These are phyloP conservation scores for Corvus cornix DNA, from an alignment of 2,113 vertebrate species.

Conservation along the genomic window DNA sequence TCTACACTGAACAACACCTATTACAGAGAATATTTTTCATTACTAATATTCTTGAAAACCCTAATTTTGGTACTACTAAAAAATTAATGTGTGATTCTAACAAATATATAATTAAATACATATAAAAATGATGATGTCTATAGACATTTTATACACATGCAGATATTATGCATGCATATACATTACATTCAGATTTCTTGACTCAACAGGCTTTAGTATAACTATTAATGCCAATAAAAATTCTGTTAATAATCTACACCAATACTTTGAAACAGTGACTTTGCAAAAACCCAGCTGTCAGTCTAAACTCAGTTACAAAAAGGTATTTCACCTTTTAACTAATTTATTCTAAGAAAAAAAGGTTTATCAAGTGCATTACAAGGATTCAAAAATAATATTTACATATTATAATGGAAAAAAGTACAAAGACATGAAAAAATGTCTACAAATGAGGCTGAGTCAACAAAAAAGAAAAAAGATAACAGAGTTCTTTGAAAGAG, in stretches of 20 bases:
- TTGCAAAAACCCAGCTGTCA: not conserved
- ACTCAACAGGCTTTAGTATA: not conserved
- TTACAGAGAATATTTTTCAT: not conserved
- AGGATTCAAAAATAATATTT: conserved; percentile 14
- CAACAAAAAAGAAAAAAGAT: not conserved
- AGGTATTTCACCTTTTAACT: not conserved
- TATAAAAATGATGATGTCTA: not conserved
- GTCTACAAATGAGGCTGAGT: not conserved
- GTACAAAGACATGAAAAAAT: not conserved
- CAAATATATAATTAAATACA: not conserved
- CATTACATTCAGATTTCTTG: not conserved
- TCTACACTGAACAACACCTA: not conserved
- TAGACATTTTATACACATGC: not conserved
- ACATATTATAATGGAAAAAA: conserved; percentile 5
- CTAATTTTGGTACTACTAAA: not conserved
- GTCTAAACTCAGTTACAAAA: not conserved
- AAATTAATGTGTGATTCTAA: not conserved
- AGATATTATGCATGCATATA: not conserved
- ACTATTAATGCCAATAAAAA: not conserved
- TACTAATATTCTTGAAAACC: not conserved
- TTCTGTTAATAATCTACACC: not conserved
- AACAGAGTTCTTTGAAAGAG: not conserved
- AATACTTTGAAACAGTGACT: not conserved
- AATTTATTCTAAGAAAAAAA: not conserved
- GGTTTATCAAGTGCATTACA: not conserved